These are phyloP conservation scores for Pomatorhinus ruficollis DNA, from an alignment of 2,113 vertebrate species.

Conservation along the genomic window DNA sequence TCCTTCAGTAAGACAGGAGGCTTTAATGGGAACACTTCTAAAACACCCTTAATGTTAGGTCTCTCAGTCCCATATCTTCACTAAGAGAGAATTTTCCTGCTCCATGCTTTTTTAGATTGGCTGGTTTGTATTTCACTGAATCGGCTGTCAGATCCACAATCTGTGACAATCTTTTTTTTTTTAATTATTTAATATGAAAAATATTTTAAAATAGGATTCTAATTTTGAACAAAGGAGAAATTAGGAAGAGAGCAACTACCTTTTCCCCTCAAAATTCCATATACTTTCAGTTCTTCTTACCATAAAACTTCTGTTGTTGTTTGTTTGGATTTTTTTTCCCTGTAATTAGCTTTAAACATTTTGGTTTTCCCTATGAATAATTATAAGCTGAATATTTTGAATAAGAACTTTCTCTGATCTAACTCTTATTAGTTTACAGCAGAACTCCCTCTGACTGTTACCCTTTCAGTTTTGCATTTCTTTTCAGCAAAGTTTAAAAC, in stretches of 20 bases:
- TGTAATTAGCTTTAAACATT: neutral
- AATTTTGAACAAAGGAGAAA: neutral
- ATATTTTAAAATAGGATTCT: neutral
- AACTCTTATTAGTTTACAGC: neutral
- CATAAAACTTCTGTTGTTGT: neutral
- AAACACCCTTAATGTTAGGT: neutral
- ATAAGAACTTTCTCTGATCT: neutral
- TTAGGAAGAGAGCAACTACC: neutral
- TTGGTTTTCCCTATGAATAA: neutral
- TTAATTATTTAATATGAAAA: neutral
- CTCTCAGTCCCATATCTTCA: neutral
- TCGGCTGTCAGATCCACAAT: neutral
- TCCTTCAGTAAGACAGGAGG: neutral
- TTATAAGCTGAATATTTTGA: neutral
- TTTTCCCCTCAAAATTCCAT: neutral
- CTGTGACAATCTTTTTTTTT: neutral
- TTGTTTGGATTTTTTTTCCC: neutral
- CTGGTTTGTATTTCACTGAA: neutral
- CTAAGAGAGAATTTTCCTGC: neutral
- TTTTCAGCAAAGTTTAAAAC: neutral
- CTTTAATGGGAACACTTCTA: neutral
- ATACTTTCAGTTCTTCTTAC: neutral
- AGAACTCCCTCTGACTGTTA: neutral
- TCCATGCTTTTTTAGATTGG: neutral
- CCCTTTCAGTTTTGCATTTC: neutral